Conservation (phyloP, 2,888 invertebrate genomes). For the Melipona bicolor region DNA sequence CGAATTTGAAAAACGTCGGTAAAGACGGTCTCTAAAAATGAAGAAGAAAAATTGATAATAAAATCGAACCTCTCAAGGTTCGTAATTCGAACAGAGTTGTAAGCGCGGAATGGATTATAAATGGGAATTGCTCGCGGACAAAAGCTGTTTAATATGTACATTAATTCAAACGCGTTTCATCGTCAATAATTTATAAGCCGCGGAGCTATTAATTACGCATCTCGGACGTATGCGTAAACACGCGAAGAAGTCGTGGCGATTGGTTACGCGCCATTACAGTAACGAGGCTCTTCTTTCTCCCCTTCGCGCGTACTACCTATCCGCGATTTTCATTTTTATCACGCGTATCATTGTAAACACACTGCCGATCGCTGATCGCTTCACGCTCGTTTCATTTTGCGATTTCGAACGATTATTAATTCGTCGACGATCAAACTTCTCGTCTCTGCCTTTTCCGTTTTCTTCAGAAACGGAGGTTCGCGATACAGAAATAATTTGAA, state of each 20-base stretch:
- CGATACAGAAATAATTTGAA: no score
- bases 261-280: conserved; percentile 1
- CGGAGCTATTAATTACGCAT: conserved; percentile 54
- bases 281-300: background rate
- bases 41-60: background rate
- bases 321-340: background rate
- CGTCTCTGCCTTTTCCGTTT: background rate
- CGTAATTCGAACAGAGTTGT: background rate
- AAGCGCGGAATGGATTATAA: background rate
- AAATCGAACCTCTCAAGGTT: background rate
- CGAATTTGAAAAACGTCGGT: no score
- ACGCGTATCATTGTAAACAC: background rate
- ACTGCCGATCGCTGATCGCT: background rate
- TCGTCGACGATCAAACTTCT: background rate
- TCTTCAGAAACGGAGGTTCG: no score
- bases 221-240: conserved; percentile 22
- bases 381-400: background rate
- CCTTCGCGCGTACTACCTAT: background rate
- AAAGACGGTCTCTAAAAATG: no score
- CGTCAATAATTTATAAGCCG: conserved; percentile 55
- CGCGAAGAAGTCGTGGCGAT: conserved; percentile 16
- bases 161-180: conserved; percentile 47
- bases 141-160: conserved; percentile 47
- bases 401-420: background rate
- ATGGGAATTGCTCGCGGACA: conserved; percentile 15